A percentile compares a stretch with the other conserved stretches of the same genome.
phyloP scores from a whole-genome alignment of 2,888 invertebrate genomes.

The Erannis defoliaria region DNA sequence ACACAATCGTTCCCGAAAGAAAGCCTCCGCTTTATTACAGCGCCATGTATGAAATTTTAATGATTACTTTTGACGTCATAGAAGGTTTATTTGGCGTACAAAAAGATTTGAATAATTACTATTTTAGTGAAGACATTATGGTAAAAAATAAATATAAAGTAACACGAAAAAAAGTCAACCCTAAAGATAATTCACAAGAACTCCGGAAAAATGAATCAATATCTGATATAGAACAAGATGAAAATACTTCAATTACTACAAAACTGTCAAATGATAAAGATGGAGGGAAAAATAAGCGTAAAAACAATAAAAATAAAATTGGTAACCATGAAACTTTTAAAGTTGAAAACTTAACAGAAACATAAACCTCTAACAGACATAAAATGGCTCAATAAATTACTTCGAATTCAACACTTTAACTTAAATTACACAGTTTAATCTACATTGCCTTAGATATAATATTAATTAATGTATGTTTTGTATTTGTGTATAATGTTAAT shows the following conservation, averaged over 20 bases:
- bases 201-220: neutral
- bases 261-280: neutral
- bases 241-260: neutral
- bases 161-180: slow-evolving; percentile 31
- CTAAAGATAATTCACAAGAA: slow-evolving; percentile 9
- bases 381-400: neutral
- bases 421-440: too few species aligned
- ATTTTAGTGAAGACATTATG: slow-evolving; percentile 46
- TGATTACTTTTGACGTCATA: slow-evolving; percentile 68
- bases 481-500: neutral
- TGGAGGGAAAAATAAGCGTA: neutral
- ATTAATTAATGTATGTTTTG: neutral
- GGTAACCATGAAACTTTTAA: neutral
- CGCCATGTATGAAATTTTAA: slow-evolving; percentile 65
- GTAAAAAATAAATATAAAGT: slow-evolving; percentile 47
- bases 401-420: slow-evolving; percentile 3
- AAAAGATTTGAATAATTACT: slow-evolving; percentile 58
- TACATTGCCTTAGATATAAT: too few species aligned
- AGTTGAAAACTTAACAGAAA: slow-evolving; percentile 1
- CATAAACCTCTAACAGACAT: neutral
- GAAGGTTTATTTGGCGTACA: slow-evolving; percentile 68
- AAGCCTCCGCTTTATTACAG: slow-evolving; percentile 66
- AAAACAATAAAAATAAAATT: slow-evolving; percentile 40
- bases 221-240: neutral
- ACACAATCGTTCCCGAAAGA: slow-evolving; percentile 38